Percentiles rank a stretch among this genome's conserved stretches.
phyloP scores from a whole-genome alignment of 2,888 invertebrate genomes.

The Andrena trimmerana region DNA sequence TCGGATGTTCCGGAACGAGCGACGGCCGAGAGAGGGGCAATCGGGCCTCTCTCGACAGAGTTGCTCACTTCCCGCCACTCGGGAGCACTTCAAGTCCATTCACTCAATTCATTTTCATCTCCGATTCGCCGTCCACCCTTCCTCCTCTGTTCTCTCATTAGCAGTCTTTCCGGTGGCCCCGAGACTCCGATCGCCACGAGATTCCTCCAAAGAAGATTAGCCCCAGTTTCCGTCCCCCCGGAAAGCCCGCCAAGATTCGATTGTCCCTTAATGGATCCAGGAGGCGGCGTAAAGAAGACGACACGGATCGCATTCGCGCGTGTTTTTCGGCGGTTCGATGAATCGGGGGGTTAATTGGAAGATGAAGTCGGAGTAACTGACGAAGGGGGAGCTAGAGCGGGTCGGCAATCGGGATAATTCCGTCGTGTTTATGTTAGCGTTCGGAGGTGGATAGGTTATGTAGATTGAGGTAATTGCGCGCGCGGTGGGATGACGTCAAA shows the following conservation, averaged over 20 bases:
- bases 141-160: slow-evolving; percentile 82
- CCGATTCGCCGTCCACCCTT: slow-evolving; percentile 81
- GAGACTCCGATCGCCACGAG: slow-evolving; percentile 68
- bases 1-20: slow-evolving; percentile 67
- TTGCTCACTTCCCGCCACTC: slow-evolving; percentile 85
- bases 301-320: neutral
- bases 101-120: slow-evolving; percentile 85
- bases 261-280: slow-evolving; percentile 57
- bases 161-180: slow-evolving; percentile 81
- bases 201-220: slow-evolving; percentile 81
- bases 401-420: neutral
- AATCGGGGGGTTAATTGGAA: neutral
- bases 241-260: slow-evolving; percentile 67
- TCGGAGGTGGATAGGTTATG: neutral
- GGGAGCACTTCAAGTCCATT: slow-evolving; percentile 82
- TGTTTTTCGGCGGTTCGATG: neutral
- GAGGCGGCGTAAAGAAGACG: neutral
- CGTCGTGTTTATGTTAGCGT: neutral
- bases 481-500: slow-evolving; percentile 3
- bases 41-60: slow-evolving; percentile 68
- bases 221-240: slow-evolving; percentile 70
- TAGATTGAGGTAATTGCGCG: neutral
- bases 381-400: too few relatives aligned
- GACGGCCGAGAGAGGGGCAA: slow-evolving; percentile 54
- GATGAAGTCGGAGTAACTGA: neutral